Conservation (phyloP, 2,113 vertebrate genomes). For the Gadus chalcogrammus region DNA sequence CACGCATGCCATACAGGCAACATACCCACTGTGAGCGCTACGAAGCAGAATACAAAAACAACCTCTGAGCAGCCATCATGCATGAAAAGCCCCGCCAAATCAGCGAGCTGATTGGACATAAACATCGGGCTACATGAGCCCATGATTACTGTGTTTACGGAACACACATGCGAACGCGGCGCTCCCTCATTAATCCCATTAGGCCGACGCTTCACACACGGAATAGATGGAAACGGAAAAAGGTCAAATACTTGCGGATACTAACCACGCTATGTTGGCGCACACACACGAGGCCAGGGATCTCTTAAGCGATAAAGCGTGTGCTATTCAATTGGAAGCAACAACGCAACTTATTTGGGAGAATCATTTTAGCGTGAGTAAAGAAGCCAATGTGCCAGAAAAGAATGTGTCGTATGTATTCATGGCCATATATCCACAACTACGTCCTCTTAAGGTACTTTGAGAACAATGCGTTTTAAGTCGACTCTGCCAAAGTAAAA, state of each 20-base stretch:
- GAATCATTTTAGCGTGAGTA: no score
- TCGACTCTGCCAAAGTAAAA: no score
- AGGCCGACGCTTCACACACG: conserved; percentile 44
- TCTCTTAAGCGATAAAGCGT: neutral
- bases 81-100: conserved; percentile 47
- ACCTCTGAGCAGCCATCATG: conserved; percentile 13
- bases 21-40: neutral
- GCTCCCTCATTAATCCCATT: conserved; percentile 72
- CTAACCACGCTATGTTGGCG: conserved; percentile 14
- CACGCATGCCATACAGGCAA: no score
- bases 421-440: no score
- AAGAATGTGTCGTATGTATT: no score
- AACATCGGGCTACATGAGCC: conserved; percentile 65
- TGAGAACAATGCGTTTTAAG: no score
- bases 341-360: no score
- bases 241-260: neutral
- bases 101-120: conserved; percentile 61
- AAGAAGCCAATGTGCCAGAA: no score
- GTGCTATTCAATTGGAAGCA: no score
- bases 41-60: neutral
- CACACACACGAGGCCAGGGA: neutral
- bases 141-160: conserved; percentile 70
- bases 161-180: conserved; percentile 57
- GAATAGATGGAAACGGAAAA: conserved; percentile 24
- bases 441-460: no score